A percentile compares a stretch with the other conserved stretches of the same genome.
These are phyloP conservation scores for Daktulosphaira vitifoliae DNA, from an alignment of 1,140 invertebrate species.

Conservation along the genomic window DNA sequence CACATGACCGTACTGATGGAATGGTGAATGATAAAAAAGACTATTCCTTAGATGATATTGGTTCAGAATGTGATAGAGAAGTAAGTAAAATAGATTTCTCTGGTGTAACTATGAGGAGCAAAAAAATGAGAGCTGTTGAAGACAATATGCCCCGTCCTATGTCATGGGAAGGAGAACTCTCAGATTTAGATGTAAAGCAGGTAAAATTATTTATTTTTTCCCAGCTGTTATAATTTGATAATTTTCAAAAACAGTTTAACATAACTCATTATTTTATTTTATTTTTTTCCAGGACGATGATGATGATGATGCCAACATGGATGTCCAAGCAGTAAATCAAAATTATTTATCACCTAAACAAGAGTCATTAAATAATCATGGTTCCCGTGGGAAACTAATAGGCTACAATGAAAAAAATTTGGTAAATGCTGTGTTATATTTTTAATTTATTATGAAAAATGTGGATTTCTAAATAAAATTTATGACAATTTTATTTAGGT, in stretches of 20 bases:
- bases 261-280: neutral
- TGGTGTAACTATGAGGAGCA: slow-evolving; percentile 48
- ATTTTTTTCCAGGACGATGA: neutral
- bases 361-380: neutral
- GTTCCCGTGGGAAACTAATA: slow-evolving; percentile 2
- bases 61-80: slow-evolving; percentile 49
- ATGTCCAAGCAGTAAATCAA: slow-evolving; percentile 12
- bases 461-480: too few species aligned
- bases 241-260: neutral
- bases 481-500: slow-evolving; percentile 35
- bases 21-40: slow-evolving; percentile 14
- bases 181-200: slow-evolving; percentile 56
- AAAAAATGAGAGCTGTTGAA: slow-evolving; percentile 46
- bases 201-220: too few species aligned
- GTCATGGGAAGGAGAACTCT: slow-evolving; percentile 85
- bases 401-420: slow-evolving; percentile 22
- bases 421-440: neutral
- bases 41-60: slow-evolving; percentile 44
- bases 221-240: neutral
- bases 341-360: slow-evolving; percentile 6
- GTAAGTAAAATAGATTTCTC: slow-evolving; percentile 51
- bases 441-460: too few species aligned
- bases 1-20: slow-evolving; percentile 7
- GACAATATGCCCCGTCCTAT: slow-evolving; percentile 58
- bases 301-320: slow-evolving; percentile 2